A percentile compares a stretch with the other conserved stretches of the same genome.
Conservation (phyloP, 2,113 vertebrate genomes). For the Ciconia maguari region DNA sequence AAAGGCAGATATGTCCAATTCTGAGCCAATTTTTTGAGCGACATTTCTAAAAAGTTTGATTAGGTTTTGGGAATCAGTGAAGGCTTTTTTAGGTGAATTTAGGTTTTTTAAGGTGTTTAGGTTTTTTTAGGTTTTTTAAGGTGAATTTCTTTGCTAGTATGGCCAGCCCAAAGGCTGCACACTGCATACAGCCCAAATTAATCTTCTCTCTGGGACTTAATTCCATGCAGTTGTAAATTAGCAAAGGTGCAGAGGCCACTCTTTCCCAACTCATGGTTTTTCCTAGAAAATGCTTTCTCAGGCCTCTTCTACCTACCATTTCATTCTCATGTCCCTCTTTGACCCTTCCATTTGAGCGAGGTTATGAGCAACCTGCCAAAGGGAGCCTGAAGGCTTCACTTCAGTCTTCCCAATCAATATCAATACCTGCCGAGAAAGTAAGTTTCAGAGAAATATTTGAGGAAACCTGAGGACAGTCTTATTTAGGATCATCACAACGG, state of each 20-base stretch:
- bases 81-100: too few species aligned
- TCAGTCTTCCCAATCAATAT: background rate
- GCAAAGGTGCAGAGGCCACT: background rate
- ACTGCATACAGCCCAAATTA: background rate
- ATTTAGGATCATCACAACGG: background rate
- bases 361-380: background rate
- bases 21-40: background rate
- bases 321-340: background rate
- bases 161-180: background rate
- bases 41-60: background rate
- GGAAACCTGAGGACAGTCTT: background rate
- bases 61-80: background rate
- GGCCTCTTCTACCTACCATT: background rate
- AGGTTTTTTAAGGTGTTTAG: background rate
- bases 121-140: background rate
- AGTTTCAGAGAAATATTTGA: background rate
- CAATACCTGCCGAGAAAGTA: background rate
- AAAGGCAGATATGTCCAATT: background rate
- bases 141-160: background rate
- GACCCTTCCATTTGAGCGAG: background rate
- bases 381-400: background rate
- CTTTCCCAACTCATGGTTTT: accelerated
- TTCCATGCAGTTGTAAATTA: background rate
- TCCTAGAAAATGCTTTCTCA: background rate
- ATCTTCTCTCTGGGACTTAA: background rate